Conservation (phyloP, 2,797 vertebrate genomes). For the Syndactyla subalaris region DNA sequence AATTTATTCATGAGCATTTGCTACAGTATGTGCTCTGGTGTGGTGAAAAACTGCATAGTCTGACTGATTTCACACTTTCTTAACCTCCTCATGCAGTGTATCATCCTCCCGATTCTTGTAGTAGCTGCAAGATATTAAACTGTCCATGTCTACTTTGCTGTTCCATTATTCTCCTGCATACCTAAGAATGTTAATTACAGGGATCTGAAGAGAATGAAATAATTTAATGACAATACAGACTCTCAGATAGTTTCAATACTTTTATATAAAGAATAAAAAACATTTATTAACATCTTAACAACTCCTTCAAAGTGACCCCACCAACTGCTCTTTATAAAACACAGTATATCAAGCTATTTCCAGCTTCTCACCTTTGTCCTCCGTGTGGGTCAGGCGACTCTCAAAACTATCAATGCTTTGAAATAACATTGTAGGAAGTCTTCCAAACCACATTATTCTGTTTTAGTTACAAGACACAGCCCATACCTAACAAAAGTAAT, state of each 20-base stretch:
- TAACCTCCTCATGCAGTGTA: not conserved
- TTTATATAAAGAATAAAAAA: not conserved
- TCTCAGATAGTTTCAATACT: not conserved
- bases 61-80: conserved; percentile 6
- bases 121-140: not conserved
- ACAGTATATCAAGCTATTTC: not conserved
- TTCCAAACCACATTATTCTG: not conserved
- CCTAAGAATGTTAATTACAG: not conserved
- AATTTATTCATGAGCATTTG: not conserved
- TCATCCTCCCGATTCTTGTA: not conserved
- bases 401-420: not conserved
- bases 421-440: not conserved
- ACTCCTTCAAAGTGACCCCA: not conserved
- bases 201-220: not conserved
- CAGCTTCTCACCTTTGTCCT: not conserved
- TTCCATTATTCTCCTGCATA: not conserved
- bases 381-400: not conserved
- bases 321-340: not conserved
- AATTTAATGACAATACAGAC: not conserved
- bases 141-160: not conserved
- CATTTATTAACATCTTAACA: conserved; percentile 40
- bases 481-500: not conserved
- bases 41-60: not conserved
- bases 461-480: not conserved
- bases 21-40: not conserved